These are phyloP conservation scores for Lepilemur ruficaudatus DNA, from an alignment of 2,797 vertebrate genomes.

Conservation along the genomic window DNA sequence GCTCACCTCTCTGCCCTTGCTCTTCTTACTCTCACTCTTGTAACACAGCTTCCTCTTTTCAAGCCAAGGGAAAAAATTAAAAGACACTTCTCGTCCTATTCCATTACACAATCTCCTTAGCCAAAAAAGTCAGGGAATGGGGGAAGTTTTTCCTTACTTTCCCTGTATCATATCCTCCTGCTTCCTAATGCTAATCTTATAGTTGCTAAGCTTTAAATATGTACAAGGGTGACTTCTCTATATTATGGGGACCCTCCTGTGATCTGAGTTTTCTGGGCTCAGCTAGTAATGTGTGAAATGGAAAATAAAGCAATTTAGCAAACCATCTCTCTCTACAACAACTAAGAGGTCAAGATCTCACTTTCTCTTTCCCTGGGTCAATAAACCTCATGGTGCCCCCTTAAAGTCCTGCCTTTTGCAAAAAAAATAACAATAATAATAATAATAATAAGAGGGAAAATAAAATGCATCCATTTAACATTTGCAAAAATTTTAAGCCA, in stretches of 20 bases:
- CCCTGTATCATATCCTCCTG: background rate
- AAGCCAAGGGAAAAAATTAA: background rate
- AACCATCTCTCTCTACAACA: background rate
- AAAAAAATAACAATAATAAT: background rate
- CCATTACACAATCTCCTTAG: background rate
- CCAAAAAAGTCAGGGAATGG: background rate
- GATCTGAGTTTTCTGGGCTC: background rate
- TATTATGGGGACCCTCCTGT: background rate
- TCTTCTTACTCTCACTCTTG: background rate
- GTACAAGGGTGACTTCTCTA: background rate
- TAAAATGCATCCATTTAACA: background rate
- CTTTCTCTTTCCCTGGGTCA: background rate
- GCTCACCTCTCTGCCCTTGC: background rate
- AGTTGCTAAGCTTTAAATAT: background rate
- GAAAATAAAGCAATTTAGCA: background rate
- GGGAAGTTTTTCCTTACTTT: background rate
- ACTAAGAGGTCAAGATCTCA: no score
- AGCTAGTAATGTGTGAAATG: background rate
- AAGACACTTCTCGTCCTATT: background rate
- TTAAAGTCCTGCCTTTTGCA: background rate
- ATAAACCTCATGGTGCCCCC: background rate
- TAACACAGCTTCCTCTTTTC: background rate
- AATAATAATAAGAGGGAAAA: background rate
- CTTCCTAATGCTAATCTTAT: background rate
- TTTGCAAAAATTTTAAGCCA: background rate